Base-by-base conservation (phyloP, 2,113 vertebrate genomes). In the Pristiophorus japonicus region DNA sequence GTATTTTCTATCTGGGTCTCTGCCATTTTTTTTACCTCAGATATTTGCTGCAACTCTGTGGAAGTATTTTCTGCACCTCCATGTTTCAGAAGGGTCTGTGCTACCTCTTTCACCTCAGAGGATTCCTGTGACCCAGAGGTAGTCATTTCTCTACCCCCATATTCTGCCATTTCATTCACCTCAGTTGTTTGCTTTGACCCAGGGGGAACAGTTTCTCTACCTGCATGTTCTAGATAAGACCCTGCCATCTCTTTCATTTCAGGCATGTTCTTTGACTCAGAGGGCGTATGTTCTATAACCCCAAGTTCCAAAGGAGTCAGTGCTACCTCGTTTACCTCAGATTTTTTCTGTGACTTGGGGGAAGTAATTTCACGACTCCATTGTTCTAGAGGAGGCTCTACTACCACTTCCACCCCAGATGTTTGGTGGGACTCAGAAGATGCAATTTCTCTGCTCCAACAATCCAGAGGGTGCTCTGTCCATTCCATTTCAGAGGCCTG, bases 1-100 rank as follows among this genome's bases (percentile, higher is more conserved):
- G 34, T 8, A 91, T 63, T 91, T 62, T 91, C 88, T 38, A 6
- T 42, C 22, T 38, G 88, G 88, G 59, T 38, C 16, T 92, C 88
- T 92, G 88, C 59, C 59, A 63, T 38, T 65, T 65, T 16, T 92
- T 63, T 92, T 63, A 92, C 59, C 88, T 92, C 88, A 92, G n/a
- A 63, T 63, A 27, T 38, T 63, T 45, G 59, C 14, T 38, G 59
- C 6, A 65, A 63, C 16, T 63, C 34, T 6, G 34, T 34, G 59
- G 88, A 92, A 92, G 6, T 10, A 10, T 92, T 65, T 92, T 38
- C n/a, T 63, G 12, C 59, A 92, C 59, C 59, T 92, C n/a, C 59
- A 65, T 38, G 16, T 92, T 38, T 22, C 59, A 63, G 16, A 7
- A 4, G 55, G 59, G n/a, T 92, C 59, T 38, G 59, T 92, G 12